Base-by-base conservation (phyloP, 2,797 vertebrate genomes). In the Neoniphon sammara region DNA sequence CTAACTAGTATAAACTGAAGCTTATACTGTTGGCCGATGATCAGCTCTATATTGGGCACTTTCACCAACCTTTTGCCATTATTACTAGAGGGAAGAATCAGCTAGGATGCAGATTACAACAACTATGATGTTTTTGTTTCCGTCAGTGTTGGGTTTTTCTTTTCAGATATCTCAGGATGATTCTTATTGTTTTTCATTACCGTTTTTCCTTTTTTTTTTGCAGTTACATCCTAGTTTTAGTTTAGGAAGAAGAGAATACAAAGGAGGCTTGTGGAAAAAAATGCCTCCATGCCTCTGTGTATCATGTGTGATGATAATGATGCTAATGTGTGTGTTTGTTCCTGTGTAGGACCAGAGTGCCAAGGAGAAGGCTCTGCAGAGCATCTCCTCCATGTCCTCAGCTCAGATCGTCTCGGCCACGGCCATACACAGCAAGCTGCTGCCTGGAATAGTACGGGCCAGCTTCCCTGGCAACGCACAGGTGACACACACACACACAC, bases 371-470 rank as follows among this genome's bases (percentile, higher is more conserved):
- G 97, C 97, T 75, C 93, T 99, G 85, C 97, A 98, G 92, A 97
- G 98, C 94, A 98, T 99, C 95, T 97, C 97, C 23, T 96, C 96
- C 92, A 98, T 99, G 97, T 99, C 98, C 60, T 98, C 98, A 15
- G 97, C 98, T 80, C 98, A 99, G 94, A 99, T 99, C 62, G 97
- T 99, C 87, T 98, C 98, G 0, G 97, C 98, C 87, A 98, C 98
- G 7, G 96, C 97, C 90, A 97, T 99, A 88, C 98, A 99, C 95
- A 99, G 95, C 95, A 99, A 99, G 89, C 95, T 99, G 89, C 95
- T 99, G 88, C 96, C 97, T 20, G 97, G 97, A 70, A 96, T 98
- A 62, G 96, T 98, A 36, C 96, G 96, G 75, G 94, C 96, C 73
- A 93, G 95, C 83, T 97, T 98, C 91, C 95, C 97, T 4, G 95